These are phyloP conservation scores for Hedychridium roseum DNA, from an alignment of 2,888 invertebrate species.

Conservation along the genomic window DNA sequence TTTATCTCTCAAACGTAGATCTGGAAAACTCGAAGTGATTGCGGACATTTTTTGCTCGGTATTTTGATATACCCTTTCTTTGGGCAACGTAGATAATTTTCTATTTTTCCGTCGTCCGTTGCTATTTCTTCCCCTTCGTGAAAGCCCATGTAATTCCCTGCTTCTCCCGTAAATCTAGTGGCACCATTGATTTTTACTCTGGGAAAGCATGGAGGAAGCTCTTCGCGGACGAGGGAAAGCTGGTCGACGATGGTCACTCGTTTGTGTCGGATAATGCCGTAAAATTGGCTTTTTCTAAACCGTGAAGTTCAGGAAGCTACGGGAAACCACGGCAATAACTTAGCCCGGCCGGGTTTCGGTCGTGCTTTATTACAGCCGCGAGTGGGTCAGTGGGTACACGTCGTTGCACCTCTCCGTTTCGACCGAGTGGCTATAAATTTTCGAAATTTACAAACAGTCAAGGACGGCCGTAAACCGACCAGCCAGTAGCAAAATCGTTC, in stretches of 20 bases:
- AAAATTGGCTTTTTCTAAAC: conserved; percentile 19
- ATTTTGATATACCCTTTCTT: no score
- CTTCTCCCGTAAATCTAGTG: neutral
- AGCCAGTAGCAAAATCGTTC: conserved; percentile 12
- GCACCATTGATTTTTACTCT: neutral
- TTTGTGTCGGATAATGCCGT: conserved; percentile 18
- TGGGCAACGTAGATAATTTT: no score
- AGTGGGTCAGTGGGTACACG: conserved; percentile 34
- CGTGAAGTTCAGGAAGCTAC: conserved; percentile 3
- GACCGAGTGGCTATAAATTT: no score
- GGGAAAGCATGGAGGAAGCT: neutral
- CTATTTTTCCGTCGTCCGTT: no score
- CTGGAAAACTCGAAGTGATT: no score
- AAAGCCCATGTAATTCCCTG: no score
- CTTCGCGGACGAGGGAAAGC: no score
- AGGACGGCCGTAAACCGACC: conserved; percentile 22
- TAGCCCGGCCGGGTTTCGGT: conserved; percentile 1
- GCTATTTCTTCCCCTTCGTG: no score
- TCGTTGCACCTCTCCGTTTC: no score
- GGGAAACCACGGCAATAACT: conserved; percentile 12
- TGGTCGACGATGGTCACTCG: no score
- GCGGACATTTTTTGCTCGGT: no score
- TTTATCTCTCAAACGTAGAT: no score
- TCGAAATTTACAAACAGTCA: conserved; percentile 26
- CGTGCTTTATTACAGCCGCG: conserved; percentile 21